Conservation (phyloP, 2,797 vertebrate genomes). For the Brachyalestes nurse region DNA sequence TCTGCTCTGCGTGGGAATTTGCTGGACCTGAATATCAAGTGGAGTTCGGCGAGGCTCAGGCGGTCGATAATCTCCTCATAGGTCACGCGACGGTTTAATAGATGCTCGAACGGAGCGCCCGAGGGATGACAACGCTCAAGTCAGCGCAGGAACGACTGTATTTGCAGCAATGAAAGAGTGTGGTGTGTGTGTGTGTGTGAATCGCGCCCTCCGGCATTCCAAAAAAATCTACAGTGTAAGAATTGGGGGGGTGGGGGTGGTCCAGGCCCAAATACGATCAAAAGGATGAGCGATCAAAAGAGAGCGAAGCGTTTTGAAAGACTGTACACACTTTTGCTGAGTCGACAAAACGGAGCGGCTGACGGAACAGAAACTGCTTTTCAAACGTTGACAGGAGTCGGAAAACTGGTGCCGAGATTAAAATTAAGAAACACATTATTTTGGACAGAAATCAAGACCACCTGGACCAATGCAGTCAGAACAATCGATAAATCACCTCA, state of each 20-base stretch:
- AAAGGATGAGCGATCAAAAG: slow-evolving; percentile 20
- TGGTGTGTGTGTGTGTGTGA: background rate
- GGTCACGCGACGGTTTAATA: background rate
- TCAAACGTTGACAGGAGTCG: slow-evolving; percentile 4
- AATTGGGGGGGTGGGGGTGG: background rate
- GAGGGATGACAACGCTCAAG: background rate
- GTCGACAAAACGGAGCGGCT: slow-evolving; percentile 5
- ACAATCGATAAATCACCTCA: no score
- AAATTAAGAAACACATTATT: no score
- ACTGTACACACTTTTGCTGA: slow-evolving; percentile 20
- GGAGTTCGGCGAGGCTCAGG: slow-evolving; percentile 1
- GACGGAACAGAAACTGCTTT: slow-evolving; percentile 26
- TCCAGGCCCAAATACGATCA: slow-evolving; percentile 1
- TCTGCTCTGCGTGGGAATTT: background rate
- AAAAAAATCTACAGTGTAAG: background rate
- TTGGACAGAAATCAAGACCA: no score
- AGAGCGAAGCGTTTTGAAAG: slow-evolving; percentile 14
- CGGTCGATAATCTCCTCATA: slow-evolving; percentile 2
- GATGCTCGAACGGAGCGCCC: background rate
- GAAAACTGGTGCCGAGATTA: slow-evolving; percentile 21
- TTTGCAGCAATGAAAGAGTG: background rate
- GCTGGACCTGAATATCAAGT: slow-evolving; percentile 28
- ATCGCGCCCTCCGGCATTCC: background rate
- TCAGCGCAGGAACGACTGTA: background rate
- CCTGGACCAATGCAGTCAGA: background rate